Evolutionary conservation across 1,140 invertebrate genomes (phyloP).

Genomic region (Lasioglossum baleicum): DNA sequence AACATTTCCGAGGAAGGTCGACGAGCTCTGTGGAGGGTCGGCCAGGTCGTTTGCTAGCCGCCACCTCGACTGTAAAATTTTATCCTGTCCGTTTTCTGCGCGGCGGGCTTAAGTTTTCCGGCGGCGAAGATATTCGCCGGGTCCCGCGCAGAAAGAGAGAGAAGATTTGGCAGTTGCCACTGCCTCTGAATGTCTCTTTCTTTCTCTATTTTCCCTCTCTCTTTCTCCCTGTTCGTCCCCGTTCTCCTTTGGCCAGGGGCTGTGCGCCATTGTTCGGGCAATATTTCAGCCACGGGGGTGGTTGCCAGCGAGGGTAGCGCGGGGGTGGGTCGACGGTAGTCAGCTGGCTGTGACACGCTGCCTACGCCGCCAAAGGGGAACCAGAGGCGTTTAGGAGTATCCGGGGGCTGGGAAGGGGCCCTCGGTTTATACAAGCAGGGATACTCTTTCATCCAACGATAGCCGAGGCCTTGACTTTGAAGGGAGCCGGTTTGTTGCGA

Average conservation of each 20-base stretch:
- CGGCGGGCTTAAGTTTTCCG: slow-evolving; percentile 63
- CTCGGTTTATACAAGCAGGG: slow-evolving; percentile 60
- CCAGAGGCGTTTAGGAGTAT: slow-evolving; percentile 74
- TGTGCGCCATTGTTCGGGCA: slow-evolving; percentile 77
- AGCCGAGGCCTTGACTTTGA: slow-evolving; percentile 68
- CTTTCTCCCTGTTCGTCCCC: slow-evolving; percentile 24
- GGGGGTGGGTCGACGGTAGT: slow-evolving; percentile 68
- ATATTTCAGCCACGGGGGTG: slow-evolving; percentile 77
- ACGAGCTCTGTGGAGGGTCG: not conserved
- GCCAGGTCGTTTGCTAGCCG: slow-evolving; percentile 31
- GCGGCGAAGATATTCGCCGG: slow-evolving; percentile 62
- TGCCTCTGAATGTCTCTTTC: slow-evolving; percentile 32
- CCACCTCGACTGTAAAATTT: slow-evolving; percentile 66
- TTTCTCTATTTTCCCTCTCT: slow-evolving; percentile 33
- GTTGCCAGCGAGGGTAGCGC: slow-evolving; percentile 57
- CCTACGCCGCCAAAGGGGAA: slow-evolving; percentile 77
- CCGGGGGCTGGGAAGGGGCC: slow-evolving; percentile 71
- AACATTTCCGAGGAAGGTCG: not conserved
- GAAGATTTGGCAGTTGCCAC: slow-evolving; percentile 60
- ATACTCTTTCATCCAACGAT: slow-evolving; percentile 72
- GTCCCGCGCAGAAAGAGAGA: slow-evolving; percentile 32
- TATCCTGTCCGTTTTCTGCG: slow-evolving; percentile 55
- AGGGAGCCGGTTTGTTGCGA: slow-evolving; percentile 36
- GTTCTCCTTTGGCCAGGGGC: slow-evolving; percentile 38
- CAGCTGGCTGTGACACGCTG: slow-evolving; percentile 79